These are phyloP conservation scores for Eupithecia abbreviata DNA, from an alignment of 2,888 invertebrate species.

Conservation along the genomic window DNA sequence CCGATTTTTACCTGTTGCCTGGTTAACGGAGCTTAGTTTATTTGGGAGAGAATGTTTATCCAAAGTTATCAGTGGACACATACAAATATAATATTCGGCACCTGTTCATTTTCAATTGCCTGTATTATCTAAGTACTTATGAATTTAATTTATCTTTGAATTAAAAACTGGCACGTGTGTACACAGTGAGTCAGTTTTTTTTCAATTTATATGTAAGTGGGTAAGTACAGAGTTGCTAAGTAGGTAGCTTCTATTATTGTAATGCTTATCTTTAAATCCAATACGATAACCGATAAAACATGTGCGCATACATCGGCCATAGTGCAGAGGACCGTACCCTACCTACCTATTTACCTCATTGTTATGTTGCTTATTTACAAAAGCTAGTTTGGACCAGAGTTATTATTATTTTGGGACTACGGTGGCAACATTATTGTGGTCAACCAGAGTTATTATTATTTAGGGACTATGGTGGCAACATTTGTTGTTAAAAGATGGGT, in stretches of 20 bases:
- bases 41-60: neutral
- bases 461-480: no score
- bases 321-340: no score
- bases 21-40: no score
- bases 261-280: slow-evolving; percentile 6
- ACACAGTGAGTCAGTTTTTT: neutral
- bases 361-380: neutral
- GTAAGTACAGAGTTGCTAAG: neutral
- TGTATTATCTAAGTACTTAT: neutral
- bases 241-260: neutral
- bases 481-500: no score
- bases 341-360: neutral
- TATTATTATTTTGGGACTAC: neutral
- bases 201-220: neutral
- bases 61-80: neutral
- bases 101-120: neutral
- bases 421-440: no score
- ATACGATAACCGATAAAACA: neutral
- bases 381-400: neutral
- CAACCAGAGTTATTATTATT: no score
- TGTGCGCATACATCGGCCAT: neutral
- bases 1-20: no score
- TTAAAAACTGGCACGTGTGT: neutral
- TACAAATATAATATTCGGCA: neutral
- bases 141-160: neutral